A percentile compares a stretch with the other conserved stretches of the same genome.
Evolutionary conservation across 2,113 vertebrate genomes (phyloP).

Genomic region (Coturnix japonica): DNA sequence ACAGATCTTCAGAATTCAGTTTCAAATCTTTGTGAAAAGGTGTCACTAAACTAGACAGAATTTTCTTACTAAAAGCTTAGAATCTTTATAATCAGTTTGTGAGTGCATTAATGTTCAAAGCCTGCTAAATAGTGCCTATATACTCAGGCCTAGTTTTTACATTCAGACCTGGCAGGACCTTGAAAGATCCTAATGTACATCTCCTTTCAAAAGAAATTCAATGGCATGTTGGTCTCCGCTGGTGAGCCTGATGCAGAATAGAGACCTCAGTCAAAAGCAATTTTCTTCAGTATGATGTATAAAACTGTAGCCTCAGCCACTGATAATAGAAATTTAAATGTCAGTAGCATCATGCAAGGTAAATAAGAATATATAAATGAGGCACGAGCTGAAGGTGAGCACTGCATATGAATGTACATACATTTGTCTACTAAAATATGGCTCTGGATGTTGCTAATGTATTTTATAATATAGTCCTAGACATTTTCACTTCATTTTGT

Average conservation of each 20-base stretch:
- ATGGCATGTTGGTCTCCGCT: neutral
- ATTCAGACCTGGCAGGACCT: neutral
- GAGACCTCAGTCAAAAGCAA: neutral
- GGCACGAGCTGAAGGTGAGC: neutral
- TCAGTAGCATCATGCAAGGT: neutral
- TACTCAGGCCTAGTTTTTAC: neutral
- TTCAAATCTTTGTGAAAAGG: neutral
- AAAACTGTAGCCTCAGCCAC: neutral
- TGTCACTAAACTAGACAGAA: neutral
- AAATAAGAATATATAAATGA: conserved; percentile 23
- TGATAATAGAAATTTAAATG: neutral
- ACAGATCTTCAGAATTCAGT: neutral
- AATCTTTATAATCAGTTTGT: neutral
- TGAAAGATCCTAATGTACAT: neutral
- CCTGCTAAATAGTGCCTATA: neutral
- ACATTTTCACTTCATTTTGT: neutral
- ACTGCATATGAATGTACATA: neutral
- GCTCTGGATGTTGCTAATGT: neutral
- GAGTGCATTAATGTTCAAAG: neutral
- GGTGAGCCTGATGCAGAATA: fast-evolving
- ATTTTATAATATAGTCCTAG: neutral
- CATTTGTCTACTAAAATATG: neutral
- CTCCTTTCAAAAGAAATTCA: neutral
- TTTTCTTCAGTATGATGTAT: neutral
- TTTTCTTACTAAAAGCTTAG: neutral